phyloP scores from a whole-genome alignment of 2,113 vertebrate genomes.

The Pygoscelis antarcticus region DNA sequence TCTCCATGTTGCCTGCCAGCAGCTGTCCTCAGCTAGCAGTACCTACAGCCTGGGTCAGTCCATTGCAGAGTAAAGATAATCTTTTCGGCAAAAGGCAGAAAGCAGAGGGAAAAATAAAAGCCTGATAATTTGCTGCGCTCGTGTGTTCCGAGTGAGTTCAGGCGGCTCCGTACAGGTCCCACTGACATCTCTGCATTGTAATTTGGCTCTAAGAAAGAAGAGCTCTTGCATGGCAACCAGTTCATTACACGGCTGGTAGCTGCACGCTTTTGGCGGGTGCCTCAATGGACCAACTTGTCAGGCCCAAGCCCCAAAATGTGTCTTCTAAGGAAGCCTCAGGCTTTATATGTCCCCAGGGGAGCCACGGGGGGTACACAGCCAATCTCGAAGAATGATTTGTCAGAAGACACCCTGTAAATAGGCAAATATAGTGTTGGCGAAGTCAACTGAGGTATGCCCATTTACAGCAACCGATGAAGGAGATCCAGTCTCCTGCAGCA shows the following conservation, averaged over 20 bases:
- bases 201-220: background rate
- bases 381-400: background rate
- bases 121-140: background rate
- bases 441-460: background rate
- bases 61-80: background rate
- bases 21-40: background rate
- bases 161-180: fast-evolving
- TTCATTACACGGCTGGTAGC: background rate
- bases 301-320: background rate
- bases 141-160: background rate
- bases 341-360: background rate
- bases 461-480: background rate
- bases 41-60: background rate
- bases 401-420: background rate
- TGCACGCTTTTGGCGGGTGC: background rate
- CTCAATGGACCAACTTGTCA: background rate
- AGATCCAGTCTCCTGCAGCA: background rate
- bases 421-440: background rate
- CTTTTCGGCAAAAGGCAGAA: background rate
- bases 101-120: background rate
- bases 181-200: background rate
- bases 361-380: background rate
- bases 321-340: background rate
- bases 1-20: background rate
- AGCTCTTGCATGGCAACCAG: background rate